These are phyloP conservation scores for Nyctibius bracteatus DNA, from an alignment of 2,113 vertebrate species.

Conservation along the genomic window DNA sequence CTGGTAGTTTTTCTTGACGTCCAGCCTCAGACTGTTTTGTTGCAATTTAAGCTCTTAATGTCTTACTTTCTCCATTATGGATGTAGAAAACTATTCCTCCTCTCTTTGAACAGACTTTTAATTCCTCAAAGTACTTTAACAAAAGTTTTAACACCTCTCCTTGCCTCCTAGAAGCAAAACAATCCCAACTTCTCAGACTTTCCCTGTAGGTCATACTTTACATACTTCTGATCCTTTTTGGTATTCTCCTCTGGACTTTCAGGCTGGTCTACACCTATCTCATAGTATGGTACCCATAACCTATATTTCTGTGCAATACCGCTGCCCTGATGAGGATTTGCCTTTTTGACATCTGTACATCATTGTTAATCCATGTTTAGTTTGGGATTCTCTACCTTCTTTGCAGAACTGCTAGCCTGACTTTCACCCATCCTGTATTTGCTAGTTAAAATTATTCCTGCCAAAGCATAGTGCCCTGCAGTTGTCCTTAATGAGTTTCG, in stretches of 20 bases:
- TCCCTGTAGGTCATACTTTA: not conserved
- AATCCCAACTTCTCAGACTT: not conserved
- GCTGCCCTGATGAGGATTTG: not conserved
- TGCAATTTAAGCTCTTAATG: not conserved
- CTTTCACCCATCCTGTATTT: not conserved
- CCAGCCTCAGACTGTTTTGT: not conserved
- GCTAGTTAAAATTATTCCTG: not conserved
- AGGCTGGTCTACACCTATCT: not conserved
- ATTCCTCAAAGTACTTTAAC: not conserved
- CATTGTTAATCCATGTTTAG: not conserved
- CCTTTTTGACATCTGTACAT: not conserved
- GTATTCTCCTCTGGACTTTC: not conserved
- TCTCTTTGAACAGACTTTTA: not conserved
- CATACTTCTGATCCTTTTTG: not conserved
- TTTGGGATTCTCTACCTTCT: not conserved
- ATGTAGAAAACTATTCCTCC: not conserved
- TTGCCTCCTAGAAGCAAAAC: not conserved
- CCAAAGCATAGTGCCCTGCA: conserved; percentile 25
- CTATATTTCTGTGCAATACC: not conserved
- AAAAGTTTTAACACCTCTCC: not conserved
- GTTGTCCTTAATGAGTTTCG: conserved; percentile 42
- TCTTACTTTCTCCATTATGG: not conserved
- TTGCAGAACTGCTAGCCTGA: not conserved
- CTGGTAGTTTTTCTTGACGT: not conserved
- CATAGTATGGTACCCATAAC: not conserved